Conservation (phyloP, 2,888 invertebrate species). For the Notodonta dromedarius region DNA sequence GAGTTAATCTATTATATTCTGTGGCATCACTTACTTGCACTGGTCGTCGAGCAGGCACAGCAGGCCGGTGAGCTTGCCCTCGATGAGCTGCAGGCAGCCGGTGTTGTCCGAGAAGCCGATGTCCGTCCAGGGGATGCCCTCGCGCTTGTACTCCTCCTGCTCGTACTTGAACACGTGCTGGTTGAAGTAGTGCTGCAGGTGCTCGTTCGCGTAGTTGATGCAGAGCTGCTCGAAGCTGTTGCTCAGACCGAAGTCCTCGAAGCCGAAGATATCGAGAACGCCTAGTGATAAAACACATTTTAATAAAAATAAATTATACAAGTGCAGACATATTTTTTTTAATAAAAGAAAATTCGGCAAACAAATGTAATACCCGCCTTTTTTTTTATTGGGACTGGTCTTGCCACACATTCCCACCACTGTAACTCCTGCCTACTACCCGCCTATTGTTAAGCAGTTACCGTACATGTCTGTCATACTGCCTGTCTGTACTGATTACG, state of each 20-base stretch:
- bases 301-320: too few species aligned
- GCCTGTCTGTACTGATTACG: too few species aligned
- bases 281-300: too few species aligned
- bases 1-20: too few species aligned
- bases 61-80: slow-evolving; percentile 95
- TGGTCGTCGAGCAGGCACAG: slow-evolving; percentile 97
- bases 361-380: too few species aligned
- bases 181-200: slow-evolving; percentile 98
- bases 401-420: too few species aligned
- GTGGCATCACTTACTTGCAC: slow-evolving; percentile 92
- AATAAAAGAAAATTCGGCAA: too few species aligned
- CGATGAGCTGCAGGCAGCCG: slow-evolving; percentile 95
- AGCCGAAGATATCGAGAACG: slow-evolving; percentile 98
- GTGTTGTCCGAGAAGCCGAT: slow-evolving; percentile 98
- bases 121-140: slow-evolving; percentile 97
- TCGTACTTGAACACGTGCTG: slow-evolving; percentile 99
- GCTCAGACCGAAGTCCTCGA: slow-evolving; percentile 96
- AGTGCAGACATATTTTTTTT: too few species aligned
- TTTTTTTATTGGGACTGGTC: too few species aligned
- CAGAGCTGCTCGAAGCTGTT: slow-evolving; percentile 98
- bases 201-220: slow-evolving; percentile 99
- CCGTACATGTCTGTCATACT: too few species aligned
- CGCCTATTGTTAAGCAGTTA: too few species aligned
- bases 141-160: slow-evolving; percentile 97
- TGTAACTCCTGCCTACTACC: too few species aligned